Percentiles rank a stretch among this genome's conserved stretches.
phyloP scores from a whole-genome alignment of 2,797 vertebrate species.

The Champsocephalus gunnari region DNA sequence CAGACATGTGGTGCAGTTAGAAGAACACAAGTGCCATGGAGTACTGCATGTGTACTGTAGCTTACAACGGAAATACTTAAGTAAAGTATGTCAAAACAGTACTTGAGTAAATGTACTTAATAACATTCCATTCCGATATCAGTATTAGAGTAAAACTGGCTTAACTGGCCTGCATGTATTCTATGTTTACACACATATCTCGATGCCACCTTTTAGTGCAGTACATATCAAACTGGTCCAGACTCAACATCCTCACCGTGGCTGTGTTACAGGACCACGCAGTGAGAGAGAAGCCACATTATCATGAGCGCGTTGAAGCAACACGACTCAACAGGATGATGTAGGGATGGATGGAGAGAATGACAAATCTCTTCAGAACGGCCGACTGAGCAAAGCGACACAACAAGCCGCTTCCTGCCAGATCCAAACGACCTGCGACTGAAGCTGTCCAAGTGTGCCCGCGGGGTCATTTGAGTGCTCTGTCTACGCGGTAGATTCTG shows the following conservation, averaged over 20 bases:
- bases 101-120: no score
- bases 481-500: conserved; percentile 6
- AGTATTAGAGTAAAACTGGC: no score
- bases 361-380: not conserved
- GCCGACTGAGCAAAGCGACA: conserved; percentile 31
- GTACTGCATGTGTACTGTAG: no score
- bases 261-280: conserved; percentile 8
- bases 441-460: conserved; percentile 34
- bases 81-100: no score
- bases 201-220: not conserved
- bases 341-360: conserved; percentile 27
- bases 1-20: no score
- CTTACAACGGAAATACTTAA: no score
- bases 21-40: no score
- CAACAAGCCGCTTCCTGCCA: conserved; percentile 25
- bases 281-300: not conserved
- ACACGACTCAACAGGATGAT: conserved; percentile 10
- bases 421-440: conserved; percentile 11
- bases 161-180: not conserved
- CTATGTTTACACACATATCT: no score
- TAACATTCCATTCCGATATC: no score
- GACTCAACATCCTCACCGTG: conserved; percentile 16
- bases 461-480: not conserved
- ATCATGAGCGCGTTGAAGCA: conserved; percentile 4
- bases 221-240: not conserved